Percentiles rank a stretch among this genome's conserved stretches.
These are phyloP conservation scores for Trypoxylon attenuatum DNA, from an alignment of 2,888 invertebrate genomes.

Conservation along the genomic window DNA sequence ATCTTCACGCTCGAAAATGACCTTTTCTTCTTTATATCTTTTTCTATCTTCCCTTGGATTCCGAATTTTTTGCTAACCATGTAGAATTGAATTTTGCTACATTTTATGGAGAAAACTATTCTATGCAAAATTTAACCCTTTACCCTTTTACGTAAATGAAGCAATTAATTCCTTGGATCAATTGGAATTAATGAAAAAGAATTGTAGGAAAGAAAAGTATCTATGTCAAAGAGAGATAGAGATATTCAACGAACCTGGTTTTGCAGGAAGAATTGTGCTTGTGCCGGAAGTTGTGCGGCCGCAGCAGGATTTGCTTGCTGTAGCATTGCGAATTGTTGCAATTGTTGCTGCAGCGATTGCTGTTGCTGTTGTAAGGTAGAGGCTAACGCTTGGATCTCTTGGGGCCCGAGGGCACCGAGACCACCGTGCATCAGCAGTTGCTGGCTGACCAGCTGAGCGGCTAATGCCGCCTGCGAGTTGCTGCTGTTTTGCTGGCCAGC, in stretches of 20 bases:
- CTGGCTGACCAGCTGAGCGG: constrained; percentile 72
- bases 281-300: constrained; percentile 76
- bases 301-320: constrained; percentile 77
- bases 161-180: too few relatives aligned
- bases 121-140: too few relatives aligned
- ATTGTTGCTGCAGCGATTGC: constrained; percentile 79
- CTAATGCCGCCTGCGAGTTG: constrained; percentile 70
- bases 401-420: constrained; percentile 66
- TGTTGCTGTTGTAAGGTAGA: constrained; percentile 80
- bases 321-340: constrained; percentile 81
- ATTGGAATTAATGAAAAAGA: too few relatives aligned
- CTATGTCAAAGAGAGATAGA: background rate
- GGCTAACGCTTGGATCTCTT: constrained; percentile 76
- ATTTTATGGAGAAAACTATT: too few relatives aligned
- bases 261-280: constrained; percentile 85
- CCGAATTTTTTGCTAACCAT: too few relatives aligned
- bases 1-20: constrained; percentile 18
- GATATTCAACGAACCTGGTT: constrained; percentile 78
- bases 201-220: too few relatives aligned
- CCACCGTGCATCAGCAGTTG: constrained; percentile 73
- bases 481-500: constrained; percentile 57
- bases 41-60: too few relatives aligned
- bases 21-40: too few relatives aligned
- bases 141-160: too few relatives aligned
- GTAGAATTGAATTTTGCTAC: too few relatives aligned